Percentiles rank a stretch among this genome's conserved stretches.
Conservation (phyloP, 2,113 vertebrate genomes). For the Hippocampus barbouri region DNA sequence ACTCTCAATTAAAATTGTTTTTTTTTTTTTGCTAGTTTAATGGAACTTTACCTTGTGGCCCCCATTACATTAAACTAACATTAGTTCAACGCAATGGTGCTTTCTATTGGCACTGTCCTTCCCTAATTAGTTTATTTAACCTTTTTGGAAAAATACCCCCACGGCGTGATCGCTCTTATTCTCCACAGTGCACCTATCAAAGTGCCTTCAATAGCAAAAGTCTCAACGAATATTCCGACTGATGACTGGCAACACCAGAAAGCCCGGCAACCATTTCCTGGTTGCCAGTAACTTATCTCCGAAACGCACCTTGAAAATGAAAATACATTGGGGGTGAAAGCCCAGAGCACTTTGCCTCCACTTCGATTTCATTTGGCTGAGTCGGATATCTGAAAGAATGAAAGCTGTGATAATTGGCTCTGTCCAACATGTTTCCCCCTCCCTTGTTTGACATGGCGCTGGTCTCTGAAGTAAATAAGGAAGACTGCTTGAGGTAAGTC, state of each 20-base stretch:
- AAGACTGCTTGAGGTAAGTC: slow-evolving; percentile 56
- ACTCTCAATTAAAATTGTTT: no score
- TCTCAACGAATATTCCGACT: slow-evolving; percentile 59
- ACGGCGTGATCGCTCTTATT: slow-evolving; percentile 38
- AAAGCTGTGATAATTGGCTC: slow-evolving; percentile 62
- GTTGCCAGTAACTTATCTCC: slow-evolving; percentile 59
- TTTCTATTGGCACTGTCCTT: slow-evolving; percentile 41
- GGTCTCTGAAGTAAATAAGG: slow-evolving; percentile 62
- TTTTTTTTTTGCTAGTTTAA: no score
- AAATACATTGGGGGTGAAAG: slow-evolving; percentile 59
- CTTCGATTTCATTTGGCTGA: slow-evolving; percentile 63
- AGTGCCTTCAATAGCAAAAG: slow-evolving; percentile 62
- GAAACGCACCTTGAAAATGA: slow-evolving; percentile 62
- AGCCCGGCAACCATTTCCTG: slow-evolving; percentile 48
- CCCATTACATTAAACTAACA: no score
- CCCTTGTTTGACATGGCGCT: slow-evolving; percentile 60
- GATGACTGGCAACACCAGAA: slow-evolving; percentile 61
- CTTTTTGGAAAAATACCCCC: slow-evolving; percentile 45
- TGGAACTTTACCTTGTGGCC: no score
- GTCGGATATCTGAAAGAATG: slow-evolving; percentile 65
- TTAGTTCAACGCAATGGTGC: not conserved
- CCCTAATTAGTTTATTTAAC: slow-evolving; percentile 61
- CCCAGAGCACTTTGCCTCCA: slow-evolving; percentile 52
- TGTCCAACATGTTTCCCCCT: slow-evolving; percentile 51
- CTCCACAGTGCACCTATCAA: slow-evolving; percentile 51